Percentiles rank a stretch among this genome's conserved stretches.
Conservation (phyloP, 2,113 vertebrate species). For the Campylomormyrus tamandua region DNA sequence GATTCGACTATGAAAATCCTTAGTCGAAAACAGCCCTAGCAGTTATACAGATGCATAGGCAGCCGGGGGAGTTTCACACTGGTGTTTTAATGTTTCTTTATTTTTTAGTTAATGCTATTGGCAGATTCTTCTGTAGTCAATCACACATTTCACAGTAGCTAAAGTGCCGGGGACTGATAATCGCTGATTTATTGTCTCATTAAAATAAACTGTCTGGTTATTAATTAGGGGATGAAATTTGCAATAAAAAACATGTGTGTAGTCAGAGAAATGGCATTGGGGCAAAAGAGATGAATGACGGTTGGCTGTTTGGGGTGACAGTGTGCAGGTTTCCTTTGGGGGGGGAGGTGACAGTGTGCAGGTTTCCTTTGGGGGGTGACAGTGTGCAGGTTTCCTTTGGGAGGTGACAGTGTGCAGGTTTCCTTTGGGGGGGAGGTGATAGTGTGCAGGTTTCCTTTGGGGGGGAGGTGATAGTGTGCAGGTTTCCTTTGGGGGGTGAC, state of each 20-base stretch:
- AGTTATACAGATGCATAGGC: neutral
- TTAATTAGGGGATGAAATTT: neutral
- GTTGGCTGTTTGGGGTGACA: neutral
- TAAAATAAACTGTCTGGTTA: slow-evolving; percentile 7
- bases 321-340: neutral
- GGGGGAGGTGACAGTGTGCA: too few species aligned
- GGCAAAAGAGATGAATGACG: neutral
- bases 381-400: neutral
- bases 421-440: neutral
- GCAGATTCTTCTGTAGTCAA: neutral
- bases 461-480: neutral
- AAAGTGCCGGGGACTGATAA: neutral
- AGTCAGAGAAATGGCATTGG: neutral
- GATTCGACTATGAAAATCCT: too few species aligned
- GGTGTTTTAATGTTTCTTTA: neutral
- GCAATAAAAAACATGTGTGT: neutral
- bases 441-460: neutral
- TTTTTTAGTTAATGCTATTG: neutral
- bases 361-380: neutral
- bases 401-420: neutral
- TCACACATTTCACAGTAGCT: neutral
- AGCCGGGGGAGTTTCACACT: neutral
- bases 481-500: neutral
- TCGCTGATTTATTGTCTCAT: slow-evolving; percentile 14
- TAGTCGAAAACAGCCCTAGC: too few species aligned